These are phyloP conservation scores for Balaenoptera acutorostrata DNA, from an alignment of 2,113 vertebrate genomes.

Conservation along the genomic window DNA sequence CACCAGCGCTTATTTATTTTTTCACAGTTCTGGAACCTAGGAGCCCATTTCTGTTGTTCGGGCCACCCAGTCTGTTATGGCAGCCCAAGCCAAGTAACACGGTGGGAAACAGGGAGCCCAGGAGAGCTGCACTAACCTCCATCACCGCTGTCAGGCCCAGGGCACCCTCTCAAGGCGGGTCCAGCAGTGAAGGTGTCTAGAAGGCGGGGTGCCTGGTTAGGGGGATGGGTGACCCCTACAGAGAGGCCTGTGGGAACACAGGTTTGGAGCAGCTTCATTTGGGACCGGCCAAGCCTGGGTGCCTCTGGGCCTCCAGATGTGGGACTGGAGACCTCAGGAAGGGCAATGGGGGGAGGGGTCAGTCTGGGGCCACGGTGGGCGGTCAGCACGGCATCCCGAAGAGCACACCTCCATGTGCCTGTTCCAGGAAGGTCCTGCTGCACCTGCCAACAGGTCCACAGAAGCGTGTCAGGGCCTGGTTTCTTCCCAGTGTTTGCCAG, in stretches of 20 bases:
- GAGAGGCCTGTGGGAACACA: not conserved
- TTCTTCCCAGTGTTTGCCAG: not conserved
- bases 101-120: not conserved
- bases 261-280: not conserved
- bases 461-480: not conserved
- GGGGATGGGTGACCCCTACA: not conserved
- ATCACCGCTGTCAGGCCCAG: not conserved
- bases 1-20: not conserved
- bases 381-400: not conserved
- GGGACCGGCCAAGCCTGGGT: not conserved
- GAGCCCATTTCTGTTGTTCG: not conserved
- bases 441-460: not conserved
- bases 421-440: not conserved
- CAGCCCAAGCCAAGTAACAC: not conserved
- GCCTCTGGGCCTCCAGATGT: not conserved
- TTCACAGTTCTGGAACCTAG: not conserved
- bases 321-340: not conserved
- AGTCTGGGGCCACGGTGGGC: not conserved
- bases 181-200: not conserved
- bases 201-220: not conserved
- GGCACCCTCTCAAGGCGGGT: not conserved
- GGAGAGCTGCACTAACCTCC: not conserved
- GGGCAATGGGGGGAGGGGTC: not conserved
- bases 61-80: not conserved
- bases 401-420: rapidly evolving